Conservation (phyloP, 2,888 invertebrate species). For the Hypomecis atomaria region DNA sequence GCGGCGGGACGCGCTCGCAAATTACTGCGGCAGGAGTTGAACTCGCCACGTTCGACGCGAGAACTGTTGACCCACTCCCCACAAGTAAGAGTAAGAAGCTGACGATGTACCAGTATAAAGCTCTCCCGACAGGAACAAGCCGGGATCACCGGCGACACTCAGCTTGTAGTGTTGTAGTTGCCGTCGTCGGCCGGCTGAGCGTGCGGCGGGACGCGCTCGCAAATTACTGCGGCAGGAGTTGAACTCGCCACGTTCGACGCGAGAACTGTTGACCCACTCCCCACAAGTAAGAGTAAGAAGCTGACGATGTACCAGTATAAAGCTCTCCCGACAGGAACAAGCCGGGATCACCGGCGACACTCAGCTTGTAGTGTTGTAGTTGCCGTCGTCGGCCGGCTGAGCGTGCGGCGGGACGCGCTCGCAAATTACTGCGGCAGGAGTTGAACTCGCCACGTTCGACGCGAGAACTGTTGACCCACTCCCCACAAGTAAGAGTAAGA, state of each 20-base stretch:
- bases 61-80: slow-evolving; percentile 19
- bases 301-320: slow-evolving; percentile 86
- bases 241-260: slow-evolving; percentile 22
- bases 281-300: slow-evolving; percentile 23
- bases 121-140: slow-evolving; percentile 90
- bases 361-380: slow-evolving; percentile 83
- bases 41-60: slow-evolving; percentile 20
- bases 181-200: slow-evolving; percentile 87
- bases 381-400: slow-evolving; percentile 86
- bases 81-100: slow-evolving; percentile 23
- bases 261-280: slow-evolving; percentile 19
- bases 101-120: slow-evolving; percentile 88
- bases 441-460: slow-evolving; percentile 19
- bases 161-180: slow-evolving; percentile 89
- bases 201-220: slow-evolving; percentile 67
- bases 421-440: slow-evolving; percentile 47
- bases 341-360: slow-evolving; percentile 89
- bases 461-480: slow-evolving; percentile 21
- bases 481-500: slow-evolving; percentile 24
- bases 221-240: slow-evolving; percentile 40
- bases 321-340: slow-evolving; percentile 91
- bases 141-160: slow-evolving; percentile 89
- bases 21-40: slow-evolving; percentile 26
- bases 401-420: slow-evolving; percentile 69
- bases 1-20: slow-evolving; percentile 67